phyloP scores from a whole-genome alignment of 2,888 invertebrate genomes.

The Gerris lacustris region DNA sequence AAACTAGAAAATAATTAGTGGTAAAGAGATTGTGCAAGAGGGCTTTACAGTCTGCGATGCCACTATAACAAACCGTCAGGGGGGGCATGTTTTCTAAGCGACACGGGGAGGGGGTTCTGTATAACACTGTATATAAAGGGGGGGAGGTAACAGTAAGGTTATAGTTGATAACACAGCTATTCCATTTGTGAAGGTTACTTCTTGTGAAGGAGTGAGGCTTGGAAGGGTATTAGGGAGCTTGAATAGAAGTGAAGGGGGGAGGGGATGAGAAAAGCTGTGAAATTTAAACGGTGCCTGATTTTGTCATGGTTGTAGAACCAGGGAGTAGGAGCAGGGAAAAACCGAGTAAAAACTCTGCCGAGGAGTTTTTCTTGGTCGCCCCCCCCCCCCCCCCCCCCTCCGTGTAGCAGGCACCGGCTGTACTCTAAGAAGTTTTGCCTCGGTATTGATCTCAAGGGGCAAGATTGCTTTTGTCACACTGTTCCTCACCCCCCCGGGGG shows the following conservation, averaged over 20 bases:
- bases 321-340: constrained; percentile 13
- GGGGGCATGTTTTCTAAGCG: background rate
- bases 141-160: constrained; percentile 11
- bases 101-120: constrained; percentile 12
- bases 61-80: no score
- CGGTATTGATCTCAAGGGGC: constrained; percentile 17
- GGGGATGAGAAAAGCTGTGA: constrained; percentile 5
- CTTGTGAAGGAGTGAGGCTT: constrained; percentile 14
- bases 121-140: constrained; percentile 21
- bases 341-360: background rate
- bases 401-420: background rate
- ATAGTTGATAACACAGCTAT: constrained; percentile 1
- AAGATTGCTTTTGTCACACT: constrained; percentile 27
- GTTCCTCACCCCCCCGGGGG: constrained; percentile 6
- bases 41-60: no score
- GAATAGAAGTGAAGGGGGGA: constrained; percentile 2
- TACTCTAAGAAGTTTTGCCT: no score
- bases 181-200: background rate
- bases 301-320: constrained; percentile 18
- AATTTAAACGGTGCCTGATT: constrained; percentile 5
- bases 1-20: no score
- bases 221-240: constrained; percentile 18
- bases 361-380: background rate
- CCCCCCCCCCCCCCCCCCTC: background rate
- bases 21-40: no score